phyloP scores from a whole-genome alignment of 2,797 vertebrate genomes.

The Pteropus rufus region DNA sequence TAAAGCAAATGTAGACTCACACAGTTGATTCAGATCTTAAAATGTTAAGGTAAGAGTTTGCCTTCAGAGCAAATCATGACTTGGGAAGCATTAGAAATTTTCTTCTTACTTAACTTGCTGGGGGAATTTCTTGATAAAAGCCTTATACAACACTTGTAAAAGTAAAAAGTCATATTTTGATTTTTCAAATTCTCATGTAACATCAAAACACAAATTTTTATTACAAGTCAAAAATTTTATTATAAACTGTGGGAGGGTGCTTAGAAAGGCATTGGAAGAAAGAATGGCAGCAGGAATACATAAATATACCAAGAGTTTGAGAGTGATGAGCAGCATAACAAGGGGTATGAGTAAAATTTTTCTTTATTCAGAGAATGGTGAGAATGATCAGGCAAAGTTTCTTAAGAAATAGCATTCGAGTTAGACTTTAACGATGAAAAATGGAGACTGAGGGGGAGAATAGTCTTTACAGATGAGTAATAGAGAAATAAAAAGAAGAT shows the following conservation, averaged over 20 bases:
- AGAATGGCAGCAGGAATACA: rapidly evolving
- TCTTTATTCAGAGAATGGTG: neutral
- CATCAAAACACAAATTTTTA: neutral
- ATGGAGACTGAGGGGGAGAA: neutral
- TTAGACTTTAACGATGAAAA: neutral
- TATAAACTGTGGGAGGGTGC: neutral
- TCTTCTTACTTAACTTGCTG: neutral
- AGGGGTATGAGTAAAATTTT: rapidly evolving
- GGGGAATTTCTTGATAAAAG: neutral
- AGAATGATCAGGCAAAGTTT: neutral
- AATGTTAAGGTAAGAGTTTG: neutral
- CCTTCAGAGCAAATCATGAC: neutral
- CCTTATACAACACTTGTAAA: neutral
- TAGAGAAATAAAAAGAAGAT: neutral
- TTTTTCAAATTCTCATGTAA: neutral
- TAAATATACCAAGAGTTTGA: rapidly evolving
- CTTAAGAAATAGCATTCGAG: neutral
- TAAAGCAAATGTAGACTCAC: neutral
- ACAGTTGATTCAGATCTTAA: neutral
- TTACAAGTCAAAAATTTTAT: neutral
- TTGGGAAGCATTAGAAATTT: neutral
- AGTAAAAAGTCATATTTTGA: neutral
- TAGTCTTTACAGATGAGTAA: neutral
- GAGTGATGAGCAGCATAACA: too few relatives aligned
- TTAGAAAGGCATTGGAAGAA: neutral